Percentiles rank a stretch among this genome's conserved stretches.
phyloP scores from a whole-genome alignment of 2,113 vertebrate species.

The Crotalus helleri region DNA sequence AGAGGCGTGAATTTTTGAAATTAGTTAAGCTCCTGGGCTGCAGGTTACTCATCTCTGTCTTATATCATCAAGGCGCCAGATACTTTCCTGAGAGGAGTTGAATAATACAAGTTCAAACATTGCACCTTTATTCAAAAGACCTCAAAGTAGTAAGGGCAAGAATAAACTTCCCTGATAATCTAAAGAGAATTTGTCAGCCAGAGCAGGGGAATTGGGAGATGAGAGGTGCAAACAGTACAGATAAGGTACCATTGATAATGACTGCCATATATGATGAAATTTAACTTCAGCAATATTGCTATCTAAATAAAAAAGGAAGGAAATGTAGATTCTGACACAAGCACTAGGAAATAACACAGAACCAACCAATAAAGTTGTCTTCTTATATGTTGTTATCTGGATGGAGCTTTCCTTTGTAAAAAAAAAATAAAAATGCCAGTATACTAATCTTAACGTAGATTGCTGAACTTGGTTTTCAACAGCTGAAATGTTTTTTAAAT shows the following conservation, averaged over 20 bases:
- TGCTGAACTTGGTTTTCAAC: neutral
- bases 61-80: neutral
- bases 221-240: neutral
- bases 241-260: neutral
- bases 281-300: neutral
- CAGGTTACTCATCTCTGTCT: neutral
- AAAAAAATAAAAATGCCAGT: neutral
- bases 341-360: neutral
- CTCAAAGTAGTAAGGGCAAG: neutral
- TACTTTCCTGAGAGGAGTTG: neutral
- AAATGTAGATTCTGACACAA: conserved; percentile 1
- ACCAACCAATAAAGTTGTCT: neutral
- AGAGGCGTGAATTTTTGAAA: neutral
- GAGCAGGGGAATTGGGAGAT: neutral
- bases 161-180: neutral
- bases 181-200: neutral
- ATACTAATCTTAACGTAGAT: neutral
- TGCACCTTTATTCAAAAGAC: neutral
- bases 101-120: neutral
- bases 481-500: neutral
- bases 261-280: too few relatives aligned
- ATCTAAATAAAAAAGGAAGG: neutral
- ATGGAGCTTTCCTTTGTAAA: neutral
- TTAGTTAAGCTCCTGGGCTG: neutral
- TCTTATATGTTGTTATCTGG: neutral